phyloP scores from a whole-genome alignment of 2,797 vertebrate genomes.

The Clarias laeviceps region DNA sequence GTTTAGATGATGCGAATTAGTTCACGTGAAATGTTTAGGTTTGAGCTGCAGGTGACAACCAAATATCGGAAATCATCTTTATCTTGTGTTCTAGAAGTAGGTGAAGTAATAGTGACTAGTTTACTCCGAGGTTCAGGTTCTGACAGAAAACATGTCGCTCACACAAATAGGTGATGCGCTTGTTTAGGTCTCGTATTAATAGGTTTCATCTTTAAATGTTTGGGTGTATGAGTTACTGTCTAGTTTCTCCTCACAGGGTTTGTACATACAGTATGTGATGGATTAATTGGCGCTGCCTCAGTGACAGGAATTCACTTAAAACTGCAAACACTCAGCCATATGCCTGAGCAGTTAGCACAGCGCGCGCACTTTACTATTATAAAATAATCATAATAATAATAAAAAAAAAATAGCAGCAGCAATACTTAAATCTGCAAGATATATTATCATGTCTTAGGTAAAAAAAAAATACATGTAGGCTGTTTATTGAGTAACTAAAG shows the following conservation, averaged over 20 bases:
- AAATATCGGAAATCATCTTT: neutral
- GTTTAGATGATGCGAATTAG: neutral
- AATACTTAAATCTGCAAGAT: neutral
- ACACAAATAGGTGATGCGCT: neutral
- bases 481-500: neutral
- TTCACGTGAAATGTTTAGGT: neutral
- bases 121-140: neutral
- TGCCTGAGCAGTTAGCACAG: neutral
- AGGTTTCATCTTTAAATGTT: neutral
- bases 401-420: neutral
- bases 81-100: neutral
- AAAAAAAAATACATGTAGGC: neutral
- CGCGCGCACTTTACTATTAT: neutral
- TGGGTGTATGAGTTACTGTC: neutral
- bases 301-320: neutral
- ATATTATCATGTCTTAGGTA: neutral
- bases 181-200: neutral
- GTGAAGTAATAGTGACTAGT: slow-evolving; percentile 8
- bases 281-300: neutral
- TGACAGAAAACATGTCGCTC: neutral
- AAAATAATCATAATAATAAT: neutral
- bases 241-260: neutral
- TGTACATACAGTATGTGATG: too few species aligned
- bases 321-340: neutral
- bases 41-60: neutral